A percentile compares a stretch with the other conserved stretches of the same genome.
Evolutionary conservation across 2,797 vertebrate species (phyloP).

Genomic region (Pseudomugil tenellus): DNA sequence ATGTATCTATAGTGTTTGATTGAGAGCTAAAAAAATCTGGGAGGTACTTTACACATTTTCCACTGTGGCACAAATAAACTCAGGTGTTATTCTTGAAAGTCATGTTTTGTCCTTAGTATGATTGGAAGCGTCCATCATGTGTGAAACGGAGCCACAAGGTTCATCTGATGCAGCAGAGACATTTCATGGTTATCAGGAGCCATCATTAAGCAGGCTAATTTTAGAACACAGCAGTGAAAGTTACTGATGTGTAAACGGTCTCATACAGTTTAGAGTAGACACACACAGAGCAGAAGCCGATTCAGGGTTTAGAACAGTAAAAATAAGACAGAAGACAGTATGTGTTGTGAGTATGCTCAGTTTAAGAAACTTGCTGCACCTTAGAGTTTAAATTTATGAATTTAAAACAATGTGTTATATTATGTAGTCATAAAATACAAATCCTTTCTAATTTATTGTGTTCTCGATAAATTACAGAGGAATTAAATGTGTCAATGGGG

Average conservation of each 20-base stretch:
- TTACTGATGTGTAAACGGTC: conserved; percentile 41
- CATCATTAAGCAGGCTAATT: conserved; percentile 64
- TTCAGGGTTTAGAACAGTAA: neutral
- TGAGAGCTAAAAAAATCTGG: no score
- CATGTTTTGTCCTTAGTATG: conserved; percentile 17
- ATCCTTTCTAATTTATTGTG: accelerated
- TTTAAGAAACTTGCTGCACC: neutral
- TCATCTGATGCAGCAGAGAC: conserved; percentile 45
- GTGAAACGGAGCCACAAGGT: conserved; percentile 39
- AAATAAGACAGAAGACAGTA: conserved; percentile 3
- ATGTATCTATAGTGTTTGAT: no score
- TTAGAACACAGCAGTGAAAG: conserved; percentile 53
- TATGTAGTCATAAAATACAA: neutral
- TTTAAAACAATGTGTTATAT: neutral
- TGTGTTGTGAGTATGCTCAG: neutral
- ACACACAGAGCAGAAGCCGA: conserved; percentile 25
- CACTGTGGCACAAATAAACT: conserved; percentile 14
- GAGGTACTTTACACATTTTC: neutral
- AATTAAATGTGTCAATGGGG: neutral
- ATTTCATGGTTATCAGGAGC: conserved; percentile 63
- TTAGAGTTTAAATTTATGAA: neutral
- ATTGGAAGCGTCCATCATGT: conserved; percentile 28
- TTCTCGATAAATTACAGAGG: neutral
- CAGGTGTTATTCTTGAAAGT: neutral
- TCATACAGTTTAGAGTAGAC: conserved; percentile 35